phyloP scores from a whole-genome alignment of 2,797 vertebrate species.

The Allenopithecus nigroviridis region DNA sequence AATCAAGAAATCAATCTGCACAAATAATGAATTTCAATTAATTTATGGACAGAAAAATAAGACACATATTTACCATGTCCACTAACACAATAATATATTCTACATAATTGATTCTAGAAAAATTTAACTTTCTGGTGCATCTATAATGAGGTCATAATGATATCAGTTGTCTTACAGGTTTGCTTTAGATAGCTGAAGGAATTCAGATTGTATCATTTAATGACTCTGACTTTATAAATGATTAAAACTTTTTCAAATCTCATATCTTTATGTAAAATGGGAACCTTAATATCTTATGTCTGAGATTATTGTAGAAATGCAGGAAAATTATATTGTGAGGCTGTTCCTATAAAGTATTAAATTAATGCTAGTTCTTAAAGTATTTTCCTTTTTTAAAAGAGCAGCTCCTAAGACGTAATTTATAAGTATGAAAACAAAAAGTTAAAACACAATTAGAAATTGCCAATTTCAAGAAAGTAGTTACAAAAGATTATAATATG shows the following conservation, averaged over 20 bases:
- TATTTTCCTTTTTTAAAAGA: not conserved
- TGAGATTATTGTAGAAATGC: not conserved
- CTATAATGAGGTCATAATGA: not conserved
- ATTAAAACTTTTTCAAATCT: not conserved
- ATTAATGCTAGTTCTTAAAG: not conserved
- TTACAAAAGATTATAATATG: not conserved
- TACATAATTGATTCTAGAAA: not conserved
- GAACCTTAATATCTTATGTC: not conserved
- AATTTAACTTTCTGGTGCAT: not conserved
- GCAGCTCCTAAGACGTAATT: not conserved
- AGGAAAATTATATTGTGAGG: not conserved
- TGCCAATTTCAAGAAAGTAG: not conserved
- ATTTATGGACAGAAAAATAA: not conserved
- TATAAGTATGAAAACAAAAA: not conserved
- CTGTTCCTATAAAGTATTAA: not conserved
- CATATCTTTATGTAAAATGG: not conserved
- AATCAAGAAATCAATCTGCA: not conserved
- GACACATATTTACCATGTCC: not conserved
- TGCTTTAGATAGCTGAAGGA: not conserved
- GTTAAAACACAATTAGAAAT: conserved; percentile 35
- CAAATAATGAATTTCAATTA: not conserved
- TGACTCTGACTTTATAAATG: not conserved
- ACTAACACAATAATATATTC: not conserved
- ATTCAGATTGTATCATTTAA: not conserved
- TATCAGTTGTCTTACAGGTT: not conserved